Percentiles rank a stretch among this genome's conserved stretches.
phyloP scores from a whole-genome alignment of 1,140 invertebrate species.

The Drosophila nigrodunni region DNA sequence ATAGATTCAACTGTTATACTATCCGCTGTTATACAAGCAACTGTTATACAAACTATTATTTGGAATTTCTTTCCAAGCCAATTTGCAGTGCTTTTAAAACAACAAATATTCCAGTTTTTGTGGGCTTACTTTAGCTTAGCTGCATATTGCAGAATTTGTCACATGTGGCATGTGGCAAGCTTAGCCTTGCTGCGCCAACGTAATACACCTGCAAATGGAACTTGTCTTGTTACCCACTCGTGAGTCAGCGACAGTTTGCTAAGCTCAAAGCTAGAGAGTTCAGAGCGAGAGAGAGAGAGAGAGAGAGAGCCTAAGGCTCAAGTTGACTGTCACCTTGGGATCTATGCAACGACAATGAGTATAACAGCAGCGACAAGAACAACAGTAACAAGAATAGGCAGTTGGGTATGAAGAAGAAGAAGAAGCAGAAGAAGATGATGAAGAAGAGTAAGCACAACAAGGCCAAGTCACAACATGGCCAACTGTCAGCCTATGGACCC shows the following conservation, averaged over 20 bases:
- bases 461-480: conserved; percentile 42
- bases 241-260: conserved; percentile 37
- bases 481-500: conserved; percentile 68
- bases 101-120: background rate
- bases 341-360: conserved; percentile 12
- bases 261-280: conserved; percentile 21
- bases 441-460: conserved; percentile 19
- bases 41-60: background rate
- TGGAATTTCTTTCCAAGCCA: background rate
- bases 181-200: background rate
- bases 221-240: conserved; percentile 23
- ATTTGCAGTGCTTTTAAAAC: background rate
- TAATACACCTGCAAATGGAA: conserved; percentile 12
- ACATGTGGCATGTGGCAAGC: conserved; percentile 5
- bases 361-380: conserved; percentile 9
- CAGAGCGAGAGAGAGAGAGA: conserved; percentile 26
- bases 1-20: background rate
- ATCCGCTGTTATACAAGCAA: background rate
- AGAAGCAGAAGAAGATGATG: background rate
- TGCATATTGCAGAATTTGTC: background rate
- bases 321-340: conserved; percentile 71
- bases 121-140: background rate
- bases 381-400: background rate
- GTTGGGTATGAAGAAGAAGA: background rate
- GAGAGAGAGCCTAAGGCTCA: conserved; percentile 47